Conservation (phyloP, 2,797 vertebrate genomes). For the Gila robusta region DNA sequence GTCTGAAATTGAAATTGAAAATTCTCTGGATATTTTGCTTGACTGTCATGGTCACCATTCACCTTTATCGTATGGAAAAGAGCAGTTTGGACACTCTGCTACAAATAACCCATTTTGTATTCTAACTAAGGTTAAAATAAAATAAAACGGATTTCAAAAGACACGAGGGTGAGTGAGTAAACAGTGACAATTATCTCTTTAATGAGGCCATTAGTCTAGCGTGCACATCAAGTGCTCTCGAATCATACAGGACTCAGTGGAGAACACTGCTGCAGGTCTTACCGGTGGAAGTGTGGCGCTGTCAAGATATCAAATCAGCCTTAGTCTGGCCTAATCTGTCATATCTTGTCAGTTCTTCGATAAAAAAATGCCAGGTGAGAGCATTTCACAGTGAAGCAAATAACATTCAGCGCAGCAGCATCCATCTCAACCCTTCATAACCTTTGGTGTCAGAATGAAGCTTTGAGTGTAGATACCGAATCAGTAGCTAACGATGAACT, state of each 20-base stretch:
- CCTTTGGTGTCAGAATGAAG: conserved; percentile 54
- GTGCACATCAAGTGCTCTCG: background rate
- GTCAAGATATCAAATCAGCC: conserved; percentile 24
- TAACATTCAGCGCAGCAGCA: conserved; percentile 53
- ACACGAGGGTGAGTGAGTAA: background rate
- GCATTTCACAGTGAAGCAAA: conserved; percentile 61
- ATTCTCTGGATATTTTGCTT: background rate
- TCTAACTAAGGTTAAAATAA: background rate
- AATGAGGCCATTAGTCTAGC: conserved; percentile 28
- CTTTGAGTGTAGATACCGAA: conserved; percentile 41
- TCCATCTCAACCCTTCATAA: conserved; percentile 73
- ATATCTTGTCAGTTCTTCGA: conserved; percentile 42
- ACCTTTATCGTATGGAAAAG: background rate
- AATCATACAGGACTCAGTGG: conserved; percentile 10
- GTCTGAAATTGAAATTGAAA: background rate
- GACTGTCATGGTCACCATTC: background rate
- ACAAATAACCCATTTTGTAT: background rate
- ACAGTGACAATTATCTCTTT: background rate
- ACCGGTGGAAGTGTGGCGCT: background rate
- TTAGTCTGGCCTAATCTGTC: conserved; percentile 35
- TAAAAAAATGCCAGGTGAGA: conserved; percentile 41
- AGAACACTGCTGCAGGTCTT: conserved; percentile 58
- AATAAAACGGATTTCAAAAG: background rate
- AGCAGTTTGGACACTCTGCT: conserved; percentile 4
- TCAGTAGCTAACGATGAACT: conserved; percentile 3